Conservation (phyloP, 1,140 invertebrate genomes). For the Vanessa atalanta region DNA sequence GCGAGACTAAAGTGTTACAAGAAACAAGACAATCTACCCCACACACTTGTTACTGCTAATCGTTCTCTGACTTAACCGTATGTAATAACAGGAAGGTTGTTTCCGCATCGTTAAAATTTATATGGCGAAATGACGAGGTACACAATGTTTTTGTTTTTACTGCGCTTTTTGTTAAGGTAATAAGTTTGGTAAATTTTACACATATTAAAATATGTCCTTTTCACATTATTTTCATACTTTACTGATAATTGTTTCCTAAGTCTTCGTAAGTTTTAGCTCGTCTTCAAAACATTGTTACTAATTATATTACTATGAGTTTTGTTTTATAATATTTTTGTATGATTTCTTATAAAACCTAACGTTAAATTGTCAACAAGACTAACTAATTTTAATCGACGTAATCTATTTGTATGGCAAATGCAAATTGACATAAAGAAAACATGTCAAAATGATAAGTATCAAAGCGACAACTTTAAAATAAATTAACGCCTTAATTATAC, state of each 20-base stretch:
- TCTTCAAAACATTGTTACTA: too few species aligned
- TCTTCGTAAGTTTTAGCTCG: neutral
- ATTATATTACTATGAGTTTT: too few species aligned
- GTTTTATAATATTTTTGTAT: too few species aligned
- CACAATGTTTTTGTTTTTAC: constrained; percentile 17
- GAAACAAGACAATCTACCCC: constrained; percentile 33
- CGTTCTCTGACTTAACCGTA: constrained; percentile 38
- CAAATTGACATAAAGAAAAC: too few species aligned
- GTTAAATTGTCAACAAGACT: too few species aligned
- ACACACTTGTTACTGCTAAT: constrained; percentile 43
- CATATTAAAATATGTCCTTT: neutral
- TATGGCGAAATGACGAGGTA: constrained; percentile 26
- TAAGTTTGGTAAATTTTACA: neutral
- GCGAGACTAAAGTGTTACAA: constrained; percentile 19
- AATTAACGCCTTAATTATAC: too few species aligned
- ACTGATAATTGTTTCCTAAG: constrained; percentile 14
- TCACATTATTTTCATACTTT: neutral
- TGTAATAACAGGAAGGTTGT: constrained; percentile 50
- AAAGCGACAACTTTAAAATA: neutral
- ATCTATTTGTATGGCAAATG: too few species aligned
- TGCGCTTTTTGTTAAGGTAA: neutral
- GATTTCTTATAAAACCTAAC: too few species aligned
- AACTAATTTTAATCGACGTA: too few species aligned
- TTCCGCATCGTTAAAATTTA: constrained; percentile 52
- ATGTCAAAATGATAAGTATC: neutral